phyloP scores from a whole-genome alignment of 2,113 vertebrate genomes.

The Indri indri region DNA sequence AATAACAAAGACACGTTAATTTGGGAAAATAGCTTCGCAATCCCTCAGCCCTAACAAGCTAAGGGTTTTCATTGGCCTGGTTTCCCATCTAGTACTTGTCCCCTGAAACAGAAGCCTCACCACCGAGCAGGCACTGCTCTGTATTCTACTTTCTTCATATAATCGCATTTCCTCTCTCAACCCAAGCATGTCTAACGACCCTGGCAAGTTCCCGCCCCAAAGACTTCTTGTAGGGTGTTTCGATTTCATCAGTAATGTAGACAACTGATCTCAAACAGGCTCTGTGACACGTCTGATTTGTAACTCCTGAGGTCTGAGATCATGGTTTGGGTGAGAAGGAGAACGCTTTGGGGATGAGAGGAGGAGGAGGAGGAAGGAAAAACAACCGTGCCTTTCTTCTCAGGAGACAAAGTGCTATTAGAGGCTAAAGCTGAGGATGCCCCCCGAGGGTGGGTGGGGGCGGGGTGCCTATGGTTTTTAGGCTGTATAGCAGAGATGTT shows the following conservation, averaged over 20 bases:
- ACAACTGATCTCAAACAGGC: constrained; percentile 59
- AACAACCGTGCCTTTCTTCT: constrained; percentile 72
- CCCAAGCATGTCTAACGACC: constrained; percentile 37
- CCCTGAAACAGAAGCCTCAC: background rate
- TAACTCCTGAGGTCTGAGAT: constrained; percentile 68
- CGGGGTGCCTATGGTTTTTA: background rate
- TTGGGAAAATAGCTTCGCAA: background rate
- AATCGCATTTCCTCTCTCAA: constrained; percentile 53
- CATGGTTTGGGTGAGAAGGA: constrained; percentile 67
- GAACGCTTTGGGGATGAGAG: background rate
- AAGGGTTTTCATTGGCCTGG: background rate
- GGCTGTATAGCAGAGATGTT: background rate
- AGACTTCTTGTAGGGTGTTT: constrained; percentile 47
- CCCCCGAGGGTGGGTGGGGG: background rate
- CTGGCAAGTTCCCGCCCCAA: constrained; percentile 37
- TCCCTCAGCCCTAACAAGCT: background rate
- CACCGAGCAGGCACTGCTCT: background rate
- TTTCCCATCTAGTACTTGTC: background rate
- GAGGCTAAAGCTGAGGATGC: background rate
- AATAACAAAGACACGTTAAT: background rate
- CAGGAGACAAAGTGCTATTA: constrained; percentile 67
- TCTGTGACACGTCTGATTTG: constrained; percentile 46
- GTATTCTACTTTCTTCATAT: background rate
- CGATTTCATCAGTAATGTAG: constrained; percentile 41
- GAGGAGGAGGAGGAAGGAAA: constrained; percentile 21